phyloP scores from a whole-genome alignment of 2,797 vertebrate genomes.

The Cynopterus sphinx region DNA sequence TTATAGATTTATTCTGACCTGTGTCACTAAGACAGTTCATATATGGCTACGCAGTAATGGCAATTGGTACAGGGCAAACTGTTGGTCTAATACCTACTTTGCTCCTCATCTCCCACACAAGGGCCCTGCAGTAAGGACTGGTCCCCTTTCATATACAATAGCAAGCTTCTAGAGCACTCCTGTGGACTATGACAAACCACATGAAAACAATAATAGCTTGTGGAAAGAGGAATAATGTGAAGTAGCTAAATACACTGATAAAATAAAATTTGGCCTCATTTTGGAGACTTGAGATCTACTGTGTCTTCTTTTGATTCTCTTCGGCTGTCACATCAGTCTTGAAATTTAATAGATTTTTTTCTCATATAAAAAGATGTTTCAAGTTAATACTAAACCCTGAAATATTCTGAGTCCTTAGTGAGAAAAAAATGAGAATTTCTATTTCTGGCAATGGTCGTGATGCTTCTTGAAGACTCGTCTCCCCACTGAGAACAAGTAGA shows the following conservation, averaged over 20 bases:
- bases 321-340: background rate
- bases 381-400: background rate
- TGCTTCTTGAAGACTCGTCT: background rate
- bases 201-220: background rate
- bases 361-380: background rate
- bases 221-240: background rate
- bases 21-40: background rate
- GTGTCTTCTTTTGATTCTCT: background rate
- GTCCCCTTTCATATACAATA: background rate
- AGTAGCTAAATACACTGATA: background rate
- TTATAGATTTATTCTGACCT: background rate
- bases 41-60: background rate
- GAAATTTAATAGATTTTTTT: constrained; percentile 13
- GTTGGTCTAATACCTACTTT: background rate
- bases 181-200: background rate
- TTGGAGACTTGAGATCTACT: background rate
- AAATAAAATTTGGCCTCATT: background rate
- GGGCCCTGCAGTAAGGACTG: background rate
- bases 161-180: background rate
- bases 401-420: background rate
- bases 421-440: background rate
- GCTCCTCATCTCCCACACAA: background rate
- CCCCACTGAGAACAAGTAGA: background rate
- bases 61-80: background rate
- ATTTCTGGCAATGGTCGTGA: background rate